Evolutionary conservation across 2,888 invertebrate species (phyloP).

Genomic region (Amiota minor): DNA sequence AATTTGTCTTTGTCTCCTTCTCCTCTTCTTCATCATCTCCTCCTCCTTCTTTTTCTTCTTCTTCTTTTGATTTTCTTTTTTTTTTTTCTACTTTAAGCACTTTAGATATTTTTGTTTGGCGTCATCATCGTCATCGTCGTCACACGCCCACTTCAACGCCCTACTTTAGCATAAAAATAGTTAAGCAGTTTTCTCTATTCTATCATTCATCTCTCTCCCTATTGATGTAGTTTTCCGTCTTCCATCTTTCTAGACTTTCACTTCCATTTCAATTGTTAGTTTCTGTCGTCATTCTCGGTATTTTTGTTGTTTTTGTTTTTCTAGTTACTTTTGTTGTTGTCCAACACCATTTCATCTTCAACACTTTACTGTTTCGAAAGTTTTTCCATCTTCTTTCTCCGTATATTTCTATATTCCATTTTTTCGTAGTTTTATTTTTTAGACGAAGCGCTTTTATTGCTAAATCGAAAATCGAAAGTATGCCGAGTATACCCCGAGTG

Average conservation of each 20-base stretch:
- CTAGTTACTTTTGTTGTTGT: not conserved
- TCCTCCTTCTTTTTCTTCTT: not conserved
- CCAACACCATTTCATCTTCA: not conserved
- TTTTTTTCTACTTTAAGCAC: too few relatives aligned
- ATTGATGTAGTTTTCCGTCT: conserved; percentile 26
- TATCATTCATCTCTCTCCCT: not conserved
- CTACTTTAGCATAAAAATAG: conserved; percentile 43
- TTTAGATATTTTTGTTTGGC: conserved; percentile 32
- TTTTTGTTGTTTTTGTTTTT: not conserved
- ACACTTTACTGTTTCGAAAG: not conserved
- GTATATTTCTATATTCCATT: too few relatives aligned
- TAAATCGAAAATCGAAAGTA: conserved; percentile 65
- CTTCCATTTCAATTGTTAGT: conserved; percentile 5
- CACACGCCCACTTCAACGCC: conserved; percentile 50
- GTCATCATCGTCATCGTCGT: conserved; percentile 41
- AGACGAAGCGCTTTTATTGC: conserved; percentile 31
- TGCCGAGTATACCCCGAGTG: conserved; percentile 50
- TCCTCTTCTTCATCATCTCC: not conserved
- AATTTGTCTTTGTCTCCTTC: conserved; percentile 42
- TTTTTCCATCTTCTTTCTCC: not conserved
- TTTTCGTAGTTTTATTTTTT: not conserved
- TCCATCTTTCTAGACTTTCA: not conserved
- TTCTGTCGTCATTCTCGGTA: too few relatives aligned
- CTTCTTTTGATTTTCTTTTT: not conserved
- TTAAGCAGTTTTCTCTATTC: conserved; percentile 28